These are phyloP conservation scores for Diphyllodes magnificus DNA, from an alignment of 2,113 vertebrate genomes.

Conservation along the genomic window DNA sequence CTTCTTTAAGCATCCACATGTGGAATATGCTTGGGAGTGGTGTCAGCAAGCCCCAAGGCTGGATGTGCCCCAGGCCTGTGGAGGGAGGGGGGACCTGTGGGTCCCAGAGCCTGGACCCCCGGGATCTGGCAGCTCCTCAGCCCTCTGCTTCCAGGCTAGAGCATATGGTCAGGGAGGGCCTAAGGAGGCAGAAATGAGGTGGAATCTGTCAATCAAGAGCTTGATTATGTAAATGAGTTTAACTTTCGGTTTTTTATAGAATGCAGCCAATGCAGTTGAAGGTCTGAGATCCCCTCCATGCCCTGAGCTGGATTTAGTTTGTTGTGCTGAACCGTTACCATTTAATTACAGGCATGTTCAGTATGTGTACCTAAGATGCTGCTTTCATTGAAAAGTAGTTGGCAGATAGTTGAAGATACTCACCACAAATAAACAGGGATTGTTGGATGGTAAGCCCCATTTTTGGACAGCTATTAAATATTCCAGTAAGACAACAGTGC, in stretches of 20 bases:
- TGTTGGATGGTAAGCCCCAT: not conserved
- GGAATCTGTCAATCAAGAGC: not conserved
- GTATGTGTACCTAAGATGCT: not conserved
- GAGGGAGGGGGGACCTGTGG: accelerated
- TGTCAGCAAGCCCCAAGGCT: not conserved
- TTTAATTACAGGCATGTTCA: not conserved
- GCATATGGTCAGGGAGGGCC: not conserved
- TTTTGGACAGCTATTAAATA: not conserved
- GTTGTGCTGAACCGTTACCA: not conserved
- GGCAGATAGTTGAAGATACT: not conserved
- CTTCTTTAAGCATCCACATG: accelerated
- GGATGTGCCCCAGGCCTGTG: accelerated
- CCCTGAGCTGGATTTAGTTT: not conserved
- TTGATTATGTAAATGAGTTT: not conserved
- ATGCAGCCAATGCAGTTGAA: not conserved
- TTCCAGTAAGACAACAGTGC: not conserved
- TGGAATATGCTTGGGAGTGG: not conserved
- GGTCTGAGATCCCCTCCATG: not conserved
- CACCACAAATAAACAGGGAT: not conserved
- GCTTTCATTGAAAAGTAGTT: not conserved
- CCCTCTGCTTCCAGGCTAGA: not conserved
- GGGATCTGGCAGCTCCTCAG: not conserved
- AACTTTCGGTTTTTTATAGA: not conserved
- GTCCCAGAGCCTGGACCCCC: not conserved
- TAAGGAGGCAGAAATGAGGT: not conserved